phyloP scores from a whole-genome alignment of 2,113 vertebrate genomes.

The Austrofundulus limnaeus region DNA sequence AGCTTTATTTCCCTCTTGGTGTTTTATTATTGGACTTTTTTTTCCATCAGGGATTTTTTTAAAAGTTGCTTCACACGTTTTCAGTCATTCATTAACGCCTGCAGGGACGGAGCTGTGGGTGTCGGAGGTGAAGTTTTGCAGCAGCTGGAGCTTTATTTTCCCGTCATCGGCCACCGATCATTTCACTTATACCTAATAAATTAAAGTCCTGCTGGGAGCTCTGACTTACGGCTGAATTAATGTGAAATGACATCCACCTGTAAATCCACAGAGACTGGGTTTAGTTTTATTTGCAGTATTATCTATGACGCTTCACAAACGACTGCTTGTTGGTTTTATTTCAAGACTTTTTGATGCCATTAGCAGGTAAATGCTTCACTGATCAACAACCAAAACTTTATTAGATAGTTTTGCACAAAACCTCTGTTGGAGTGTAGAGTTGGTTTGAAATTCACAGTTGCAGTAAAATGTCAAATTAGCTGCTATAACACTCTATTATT shows the following conservation, averaged over 20 bases:
- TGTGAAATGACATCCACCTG: slow-evolving; percentile 3
- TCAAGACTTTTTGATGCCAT: background rate
- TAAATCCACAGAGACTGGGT: background rate
- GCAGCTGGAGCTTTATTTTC: slow-evolving; percentile 27
- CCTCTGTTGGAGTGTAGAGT: background rate
- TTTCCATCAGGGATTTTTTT: background rate
- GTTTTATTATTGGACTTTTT: slow-evolving; percentile 7
- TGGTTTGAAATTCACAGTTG: background rate
- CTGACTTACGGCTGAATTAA: slow-evolving; percentile 20
- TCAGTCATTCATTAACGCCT: slow-evolving; percentile 10
- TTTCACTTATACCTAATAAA: slow-evolving; percentile 14
- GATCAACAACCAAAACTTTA: background rate
- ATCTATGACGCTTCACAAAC: background rate
- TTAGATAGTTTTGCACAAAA: background rate
- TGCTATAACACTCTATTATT: too few relatives aligned
- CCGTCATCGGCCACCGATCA: slow-evolving; percentile 7
- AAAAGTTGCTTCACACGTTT: background rate
- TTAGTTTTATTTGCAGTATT: background rate
- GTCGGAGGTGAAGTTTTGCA: slow-evolving; percentile 1
- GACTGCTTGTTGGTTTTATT: background rate
- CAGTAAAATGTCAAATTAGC: background rate
- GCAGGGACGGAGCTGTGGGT: slow-evolving; percentile 7
- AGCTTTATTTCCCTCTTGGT: background rate
- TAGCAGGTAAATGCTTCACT: background rate
- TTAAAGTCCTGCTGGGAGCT: background rate